Conservation (phyloP, 2,888 invertebrate genomes). For the Phorcus lineatus region DNA sequence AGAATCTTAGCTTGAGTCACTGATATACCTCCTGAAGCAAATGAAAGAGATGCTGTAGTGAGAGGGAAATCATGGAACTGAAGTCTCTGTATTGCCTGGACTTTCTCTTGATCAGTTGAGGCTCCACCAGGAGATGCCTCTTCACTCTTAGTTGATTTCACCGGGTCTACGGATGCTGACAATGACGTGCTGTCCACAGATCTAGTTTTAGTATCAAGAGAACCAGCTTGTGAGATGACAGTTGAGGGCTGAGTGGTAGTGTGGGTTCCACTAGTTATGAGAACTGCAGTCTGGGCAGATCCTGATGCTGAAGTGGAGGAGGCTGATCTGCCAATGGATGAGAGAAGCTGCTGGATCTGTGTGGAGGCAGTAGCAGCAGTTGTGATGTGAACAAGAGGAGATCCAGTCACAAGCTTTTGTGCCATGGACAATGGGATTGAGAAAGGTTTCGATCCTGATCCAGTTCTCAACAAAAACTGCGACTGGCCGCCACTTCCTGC, state of each 20-base stretch:
- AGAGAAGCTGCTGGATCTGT: constrained; percentile 71
- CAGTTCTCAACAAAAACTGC: constrained; percentile 22
- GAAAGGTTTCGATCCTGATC: constrained; percentile 31
- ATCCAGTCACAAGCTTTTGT: constrained; percentile 31
- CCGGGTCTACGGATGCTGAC: background rate
- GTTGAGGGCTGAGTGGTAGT: background rate
- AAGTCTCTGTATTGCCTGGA: constrained; percentile 63
- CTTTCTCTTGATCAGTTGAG: constrained; percentile 47
- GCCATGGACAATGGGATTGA: constrained; percentile 35
- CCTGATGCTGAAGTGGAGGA: background rate
- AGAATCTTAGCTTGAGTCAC: constrained; percentile 61
- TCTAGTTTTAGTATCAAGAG: background rate
- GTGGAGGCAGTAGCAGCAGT: constrained; percentile 57
- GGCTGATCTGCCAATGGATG: constrained; percentile 39
- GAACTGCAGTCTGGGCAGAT: background rate
- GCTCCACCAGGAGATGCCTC: constrained; percentile 50
- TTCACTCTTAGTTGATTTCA: background rate
- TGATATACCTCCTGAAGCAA: constrained; percentile 42
- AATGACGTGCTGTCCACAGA: background rate
- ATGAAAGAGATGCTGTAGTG: constrained; percentile 55
- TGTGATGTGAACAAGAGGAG: constrained; percentile 56
- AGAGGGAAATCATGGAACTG: constrained; percentile 70
- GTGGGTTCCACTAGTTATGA: constrained; percentile 12
- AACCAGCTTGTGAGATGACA: background rate
- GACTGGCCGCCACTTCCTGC: background rate